Evolutionary conservation across 2,797 vertebrate genomes (phyloP), one percentile per base, ranked within the genome.

Genomic region (Lithobates sylvaticus): DNA sequence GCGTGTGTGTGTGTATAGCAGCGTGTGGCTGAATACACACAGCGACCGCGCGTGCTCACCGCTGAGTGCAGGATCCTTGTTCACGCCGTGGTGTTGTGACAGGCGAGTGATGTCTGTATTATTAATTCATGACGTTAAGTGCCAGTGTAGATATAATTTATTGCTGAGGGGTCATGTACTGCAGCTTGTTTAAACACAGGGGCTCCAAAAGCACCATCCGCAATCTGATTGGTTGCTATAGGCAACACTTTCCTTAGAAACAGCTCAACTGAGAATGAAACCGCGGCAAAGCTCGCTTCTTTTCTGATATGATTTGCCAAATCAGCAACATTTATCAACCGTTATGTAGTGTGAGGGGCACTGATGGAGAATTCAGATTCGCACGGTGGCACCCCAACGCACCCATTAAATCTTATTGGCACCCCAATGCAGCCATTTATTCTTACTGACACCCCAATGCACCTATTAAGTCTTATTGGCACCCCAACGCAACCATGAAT

Each of bases 111-210:
- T 78, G 76, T 78, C 76, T 39, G 42, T 78, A 78, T 78, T 78
- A 78, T 64, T 78, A 78, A 78, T 78, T 78, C 76, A 78, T 78
- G 76, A 39, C 76, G 42, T 64, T 78, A 78, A 78, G 76, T 78
- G 76, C 61, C 50, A 36, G 54, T n/a, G 23, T 27, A 64, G 61
- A 65, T 65, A 65, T 65, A 65, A 65, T 65, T 65, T 65, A 65
- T 65, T n/a, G 61, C 61, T n/a, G 61, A 65, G 61, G 61, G 61
- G 61, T 65, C 61, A 65, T n/a, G 61, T n/a, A n/a, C 61, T 26
- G 10, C 61, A 26, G 61, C 61, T 65, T 26, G 61, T 65, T 65
- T 65, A 65, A 65, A 26, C 61, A 26, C 61, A 65, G 10, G 9
- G 61, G 61, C 23, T 65, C 61, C 21, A 26, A 65, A 65, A 65